Percentiles rank a stretch among this genome's conserved stretches.
phyloP scores from a whole-genome alignment of 2,888 invertebrate species.

The Branchellion lobata region DNA sequence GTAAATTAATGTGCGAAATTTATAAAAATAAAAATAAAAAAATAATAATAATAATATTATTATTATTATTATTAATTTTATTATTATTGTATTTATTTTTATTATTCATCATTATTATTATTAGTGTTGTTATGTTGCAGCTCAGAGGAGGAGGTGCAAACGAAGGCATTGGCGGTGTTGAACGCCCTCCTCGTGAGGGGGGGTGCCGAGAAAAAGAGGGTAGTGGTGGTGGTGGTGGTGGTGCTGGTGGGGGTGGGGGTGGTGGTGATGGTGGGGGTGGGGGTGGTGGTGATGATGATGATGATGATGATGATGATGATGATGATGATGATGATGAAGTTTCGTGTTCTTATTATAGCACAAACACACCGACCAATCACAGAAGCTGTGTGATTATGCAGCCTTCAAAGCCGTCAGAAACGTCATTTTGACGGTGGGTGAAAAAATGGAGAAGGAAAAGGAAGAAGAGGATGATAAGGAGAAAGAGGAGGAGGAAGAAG shows the following conservation, averaged over 20 bases:
- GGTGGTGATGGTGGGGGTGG: conserved; percentile 10
- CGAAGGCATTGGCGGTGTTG: conserved; percentile 88
- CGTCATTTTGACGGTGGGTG: conserved; percentile 75
- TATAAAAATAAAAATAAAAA: no score
- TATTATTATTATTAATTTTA: background rate
- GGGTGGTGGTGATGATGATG: background rate
- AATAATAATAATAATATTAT: no score
- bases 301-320: conserved; percentile 1
- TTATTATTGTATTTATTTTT: background rate
- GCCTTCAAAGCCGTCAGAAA: conserved; percentile 81
- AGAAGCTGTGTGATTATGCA: conserved; percentile 71
- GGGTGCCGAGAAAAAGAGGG: conserved; percentile 74
- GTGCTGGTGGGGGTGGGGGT: background rate
- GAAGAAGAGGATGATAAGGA: no score
- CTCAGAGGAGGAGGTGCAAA: conserved; percentile 72
- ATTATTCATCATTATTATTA: background rate
- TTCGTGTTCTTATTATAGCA: no score
- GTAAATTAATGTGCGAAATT: no score
- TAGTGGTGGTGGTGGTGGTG: conserved; percentile 53
- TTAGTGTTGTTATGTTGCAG: background rate
- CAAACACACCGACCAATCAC: no score
- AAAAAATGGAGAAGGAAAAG: no score
- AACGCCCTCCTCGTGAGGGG: conserved; percentile 89
- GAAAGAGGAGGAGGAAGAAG: no score
- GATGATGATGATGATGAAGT: conserved; percentile 50